Conservation (phyloP, 2,113 vertebrate genomes). For the Gobius niger region DNA sequence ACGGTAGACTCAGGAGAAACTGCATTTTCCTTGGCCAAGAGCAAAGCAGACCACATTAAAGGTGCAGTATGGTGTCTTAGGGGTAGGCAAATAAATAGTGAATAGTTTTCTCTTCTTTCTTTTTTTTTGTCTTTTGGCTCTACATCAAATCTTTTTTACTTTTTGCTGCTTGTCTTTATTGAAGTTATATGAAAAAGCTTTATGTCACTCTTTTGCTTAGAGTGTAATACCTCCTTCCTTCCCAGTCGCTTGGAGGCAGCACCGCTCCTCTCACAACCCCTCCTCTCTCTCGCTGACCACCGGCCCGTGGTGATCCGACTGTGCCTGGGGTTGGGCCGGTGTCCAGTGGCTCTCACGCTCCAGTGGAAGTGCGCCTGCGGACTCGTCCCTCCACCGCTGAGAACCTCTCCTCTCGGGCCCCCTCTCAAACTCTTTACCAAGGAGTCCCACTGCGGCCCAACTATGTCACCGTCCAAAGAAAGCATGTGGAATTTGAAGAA, state of each 20-base stretch:
- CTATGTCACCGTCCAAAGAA: constrained; percentile 33
- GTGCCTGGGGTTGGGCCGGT: background rate
- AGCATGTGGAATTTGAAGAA: constrained; percentile 41
- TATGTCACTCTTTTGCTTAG: background rate
- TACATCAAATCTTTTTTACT: background rate
- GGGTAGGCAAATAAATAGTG: background rate
- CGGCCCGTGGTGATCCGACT: constrained; percentile 28
- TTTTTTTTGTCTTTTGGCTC: background rate
- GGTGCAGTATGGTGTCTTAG: background rate
- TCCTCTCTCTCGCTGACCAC: constrained; percentile 2
- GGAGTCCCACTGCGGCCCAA: constrained; percentile 10
- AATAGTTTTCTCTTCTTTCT: background rate
- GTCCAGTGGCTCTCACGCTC: constrained; percentile 48
- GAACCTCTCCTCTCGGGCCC: constrained; percentile 24
- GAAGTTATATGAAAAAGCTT: too few relatives aligned
- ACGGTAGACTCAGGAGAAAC: background rate
- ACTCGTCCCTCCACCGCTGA: constrained; percentile 51
- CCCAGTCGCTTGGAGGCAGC: constrained; percentile 59
- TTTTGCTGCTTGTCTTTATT: too few relatives aligned
- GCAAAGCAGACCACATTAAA: background rate
- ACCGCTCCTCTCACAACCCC: constrained; percentile 33
- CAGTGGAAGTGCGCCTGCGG: constrained; percentile 48
- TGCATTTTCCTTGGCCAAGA: constrained; percentile 2
- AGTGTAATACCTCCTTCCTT: constrained; percentile 11
- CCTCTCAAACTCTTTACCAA: constrained; percentile 8